Base-by-base conservation (phyloP, 2,113 vertebrate species). In the Motacilla alba region DNA sequence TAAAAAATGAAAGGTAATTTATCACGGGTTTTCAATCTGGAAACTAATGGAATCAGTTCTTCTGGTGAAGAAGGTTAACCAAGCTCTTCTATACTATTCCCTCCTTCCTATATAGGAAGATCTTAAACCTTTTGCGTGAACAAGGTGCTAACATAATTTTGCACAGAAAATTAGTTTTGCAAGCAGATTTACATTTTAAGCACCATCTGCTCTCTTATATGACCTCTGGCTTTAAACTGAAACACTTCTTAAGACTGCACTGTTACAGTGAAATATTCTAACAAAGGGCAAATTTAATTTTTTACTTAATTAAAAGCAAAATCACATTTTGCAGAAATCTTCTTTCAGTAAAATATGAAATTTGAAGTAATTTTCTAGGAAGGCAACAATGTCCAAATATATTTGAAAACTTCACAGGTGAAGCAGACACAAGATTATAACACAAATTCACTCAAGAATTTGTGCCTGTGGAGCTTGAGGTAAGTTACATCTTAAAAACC, bases 1-100 rank as follows among this genome's bases (percentile, higher is more conserved):
- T 91, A 41, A 89, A 93, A 93, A 94, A 39, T 90, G 79, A 85
- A 85, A 63, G 67, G 85, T 49, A 91, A 95, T 95, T 88, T 77
- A 84, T 83, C 50, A 62, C 50, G 24, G 93, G 53, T 58, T 85
- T 88, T 96, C 67, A 75, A 37, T 35, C 31, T 72, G 58, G 46
- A 81, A 93, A 67, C 43, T 83, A 91, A 91, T 50, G 41, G 44
- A 94, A 70, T 46, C 55, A 55, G 67, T 87, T 83, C n/a, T 91
- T 85, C 93, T 70, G 41, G 39, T 50, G 22, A 83, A 67, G 74
- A 68, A 64, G 50, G 75, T 87, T 85, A 94, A 87, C 63, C 19
- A 69, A 87, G n/a, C 37, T 87, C 87, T 86, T 89, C 78, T 90
- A 52, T 43, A 33, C n/a, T 70, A 63, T 52, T 64, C 16, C 21